Evolutionary conservation across 2,888 invertebrate genomes (phyloP).

Genomic region (Pterobdella sp.): DNA sequence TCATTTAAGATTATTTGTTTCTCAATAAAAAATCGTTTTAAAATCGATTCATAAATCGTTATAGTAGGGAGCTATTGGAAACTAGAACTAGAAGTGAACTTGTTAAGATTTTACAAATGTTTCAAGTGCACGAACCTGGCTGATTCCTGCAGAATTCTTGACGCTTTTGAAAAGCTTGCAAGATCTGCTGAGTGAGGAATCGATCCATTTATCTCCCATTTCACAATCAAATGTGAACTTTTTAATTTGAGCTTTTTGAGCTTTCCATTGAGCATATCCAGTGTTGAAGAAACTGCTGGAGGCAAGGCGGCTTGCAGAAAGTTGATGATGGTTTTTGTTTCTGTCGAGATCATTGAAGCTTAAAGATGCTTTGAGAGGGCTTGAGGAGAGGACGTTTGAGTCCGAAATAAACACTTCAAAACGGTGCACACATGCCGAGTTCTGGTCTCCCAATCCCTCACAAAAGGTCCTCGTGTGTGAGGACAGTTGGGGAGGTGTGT

Average conservation of each 20-base stretch:
- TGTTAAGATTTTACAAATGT: not conserved
- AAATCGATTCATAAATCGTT: not conserved
- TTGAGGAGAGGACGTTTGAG: constrained; percentile 10
- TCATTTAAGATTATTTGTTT: not conserved
- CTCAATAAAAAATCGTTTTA: not conserved
- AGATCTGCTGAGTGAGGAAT: constrained; percentile 29
- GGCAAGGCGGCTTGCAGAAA: not conserved
- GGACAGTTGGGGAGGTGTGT: not conserved
- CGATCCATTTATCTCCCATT: constrained; percentile 45
- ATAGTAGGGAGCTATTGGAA: not conserved
- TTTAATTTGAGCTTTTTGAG: constrained; percentile 12
- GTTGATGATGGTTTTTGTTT: not conserved
- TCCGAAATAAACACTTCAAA: constrained; percentile 27
- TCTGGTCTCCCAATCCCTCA: constrained; percentile 26
- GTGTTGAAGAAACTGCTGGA: not conserved
- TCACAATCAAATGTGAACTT: constrained; percentile 40
- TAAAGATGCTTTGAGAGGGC: not conserved
- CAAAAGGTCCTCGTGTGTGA: constrained; percentile 14
- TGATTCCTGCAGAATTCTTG: constrained; percentile 20
- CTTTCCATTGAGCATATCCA: constrained; percentile 25
- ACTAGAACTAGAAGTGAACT: too few relatives aligned
- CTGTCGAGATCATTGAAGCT: not conserved
- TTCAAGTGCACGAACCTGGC: constrained; percentile 7
- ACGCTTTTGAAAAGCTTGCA: constrained; percentile 20
- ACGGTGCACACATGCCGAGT: constrained; percentile 13